These are phyloP conservation scores for Ooceraea biroi DNA, from an alignment of 1,140 invertebrate species.

Conservation along the genomic window DNA sequence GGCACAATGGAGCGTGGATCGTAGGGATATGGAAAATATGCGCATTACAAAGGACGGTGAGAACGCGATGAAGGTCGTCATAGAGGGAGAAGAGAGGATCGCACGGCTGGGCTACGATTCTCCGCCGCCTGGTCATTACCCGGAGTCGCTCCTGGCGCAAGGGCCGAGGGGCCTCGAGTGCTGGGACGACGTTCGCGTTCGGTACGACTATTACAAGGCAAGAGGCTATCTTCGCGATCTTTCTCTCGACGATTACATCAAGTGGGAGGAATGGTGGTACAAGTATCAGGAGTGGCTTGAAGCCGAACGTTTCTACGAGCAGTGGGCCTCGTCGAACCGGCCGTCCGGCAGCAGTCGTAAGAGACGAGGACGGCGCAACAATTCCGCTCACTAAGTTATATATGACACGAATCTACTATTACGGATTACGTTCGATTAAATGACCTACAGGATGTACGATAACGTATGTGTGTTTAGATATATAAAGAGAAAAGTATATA, in stretches of 20 bases:
- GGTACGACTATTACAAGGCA: constrained; percentile 95
- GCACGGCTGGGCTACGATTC: constrained; percentile 86
- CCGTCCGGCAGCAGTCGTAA: constrained; percentile 79
- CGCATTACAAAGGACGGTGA: constrained; percentile 92
- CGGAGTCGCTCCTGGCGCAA: constrained; percentile 90
- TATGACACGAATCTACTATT: constrained; percentile 16
- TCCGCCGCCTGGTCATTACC: constrained; percentile 92
- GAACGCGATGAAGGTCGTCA: constrained; percentile 91
- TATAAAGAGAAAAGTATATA: constrained; percentile 46
- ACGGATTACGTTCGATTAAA: constrained; percentile 44
- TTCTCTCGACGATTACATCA: constrained; percentile 93
- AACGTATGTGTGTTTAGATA: constrained; percentile 64
- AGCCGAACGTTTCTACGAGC: constrained; percentile 92
- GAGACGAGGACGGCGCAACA: constrained; percentile 82
- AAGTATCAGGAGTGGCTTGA: constrained; percentile 96
- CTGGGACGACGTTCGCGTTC: constrained; percentile 94
- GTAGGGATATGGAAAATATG: constrained; percentile 93
- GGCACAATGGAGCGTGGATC: constrained; percentile 94
- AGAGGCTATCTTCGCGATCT: constrained; percentile 93
- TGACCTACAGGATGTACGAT: constrained; percentile 52
- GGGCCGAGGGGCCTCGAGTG: constrained; percentile 91
- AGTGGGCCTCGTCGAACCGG: constrained; percentile 87
- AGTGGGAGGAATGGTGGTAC: constrained; percentile 98
- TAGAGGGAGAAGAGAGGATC: constrained; percentile 88
- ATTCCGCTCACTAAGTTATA: constrained; percentile 77